A percentile compares a stretch with the other conserved stretches of the same genome.
phyloP scores from a whole-genome alignment of 2,797 vertebrate genomes.

The Pteronotus mesoamericanus region DNA sequence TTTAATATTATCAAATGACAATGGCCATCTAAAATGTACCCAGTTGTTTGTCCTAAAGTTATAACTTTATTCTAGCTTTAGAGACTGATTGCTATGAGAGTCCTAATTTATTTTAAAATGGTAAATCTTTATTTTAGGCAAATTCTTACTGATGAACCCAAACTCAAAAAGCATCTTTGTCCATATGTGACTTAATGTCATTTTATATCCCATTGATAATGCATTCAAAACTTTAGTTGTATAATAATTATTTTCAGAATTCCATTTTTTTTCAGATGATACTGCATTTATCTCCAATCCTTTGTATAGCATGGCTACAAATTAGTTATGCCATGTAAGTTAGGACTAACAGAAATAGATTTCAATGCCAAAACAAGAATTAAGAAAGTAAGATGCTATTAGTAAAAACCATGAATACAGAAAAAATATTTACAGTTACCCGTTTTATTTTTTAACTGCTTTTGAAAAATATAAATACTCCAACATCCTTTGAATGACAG shows the following conservation, averaged over 20 bases:
- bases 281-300: background rate
- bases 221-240: background rate
- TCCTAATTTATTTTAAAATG: background rate
- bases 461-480: background rate
- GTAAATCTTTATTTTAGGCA: background rate
- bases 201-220: background rate
- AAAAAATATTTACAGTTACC: background rate
- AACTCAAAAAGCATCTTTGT: background rate
- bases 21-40: background rate
- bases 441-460: background rate
- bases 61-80: background rate
- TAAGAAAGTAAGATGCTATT: background rate
- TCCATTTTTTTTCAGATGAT: background rate
- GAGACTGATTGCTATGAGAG: background rate
- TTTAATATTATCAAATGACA: background rate
- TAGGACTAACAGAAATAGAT: background rate
- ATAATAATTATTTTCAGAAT: background rate
- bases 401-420: background rate
- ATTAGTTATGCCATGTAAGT: background rate
- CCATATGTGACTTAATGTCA: background rate
- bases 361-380: background rate
- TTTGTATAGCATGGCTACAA: background rate
- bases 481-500: background rate
- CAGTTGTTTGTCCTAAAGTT: background rate
- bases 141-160: background rate